Conservation (phyloP, 1,140 invertebrate species). For the Lineus longissimus region DNA sequence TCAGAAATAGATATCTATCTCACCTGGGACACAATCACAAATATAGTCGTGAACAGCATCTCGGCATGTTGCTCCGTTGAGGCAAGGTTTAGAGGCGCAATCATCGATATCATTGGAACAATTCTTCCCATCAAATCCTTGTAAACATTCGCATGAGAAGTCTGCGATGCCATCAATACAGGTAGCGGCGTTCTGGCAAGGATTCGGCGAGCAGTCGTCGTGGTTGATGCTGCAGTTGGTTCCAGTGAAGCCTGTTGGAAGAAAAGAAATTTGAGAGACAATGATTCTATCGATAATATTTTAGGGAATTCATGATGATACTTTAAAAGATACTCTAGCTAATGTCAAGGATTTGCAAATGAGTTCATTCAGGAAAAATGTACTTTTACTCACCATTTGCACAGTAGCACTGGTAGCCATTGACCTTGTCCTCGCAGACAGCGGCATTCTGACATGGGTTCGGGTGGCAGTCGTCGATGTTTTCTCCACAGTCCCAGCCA, state of each 20-base stretch:
- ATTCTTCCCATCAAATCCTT: constrained; percentile 12
- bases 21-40: too few species aligned
- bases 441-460: constrained; percentile 14
- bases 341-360: neutral
- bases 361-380: neutral
- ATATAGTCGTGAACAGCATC: neutral
- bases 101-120: constrained; percentile 20
- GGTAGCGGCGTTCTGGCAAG: constrained; percentile 22
- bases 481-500: constrained; percentile 24
- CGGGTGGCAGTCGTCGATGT: constrained; percentile 26
- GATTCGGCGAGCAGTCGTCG: constrained; percentile 11
- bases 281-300: too few species aligned
- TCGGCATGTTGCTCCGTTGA: constrained; percentile 9
- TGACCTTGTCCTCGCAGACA: constrained; percentile 7
- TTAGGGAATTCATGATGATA: too few species aligned
- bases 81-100: constrained; percentile 25
- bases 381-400: neutral
- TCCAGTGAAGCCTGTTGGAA: constrained; percentile 24
- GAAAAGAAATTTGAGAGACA: constrained; percentile 6
- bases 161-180: constrained; percentile 12
- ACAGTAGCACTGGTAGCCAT: constrained; percentile 2
- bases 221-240: constrained; percentile 15
- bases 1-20: too few species aligned
- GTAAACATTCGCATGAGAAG: constrained; percentile 16
- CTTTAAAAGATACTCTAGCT: too few species aligned